Percentiles rank a stretch among this genome's conserved stretches.
Conservation (phyloP, 2,888 invertebrate species). For the Drosophila nr. perissopoda region DNA sequence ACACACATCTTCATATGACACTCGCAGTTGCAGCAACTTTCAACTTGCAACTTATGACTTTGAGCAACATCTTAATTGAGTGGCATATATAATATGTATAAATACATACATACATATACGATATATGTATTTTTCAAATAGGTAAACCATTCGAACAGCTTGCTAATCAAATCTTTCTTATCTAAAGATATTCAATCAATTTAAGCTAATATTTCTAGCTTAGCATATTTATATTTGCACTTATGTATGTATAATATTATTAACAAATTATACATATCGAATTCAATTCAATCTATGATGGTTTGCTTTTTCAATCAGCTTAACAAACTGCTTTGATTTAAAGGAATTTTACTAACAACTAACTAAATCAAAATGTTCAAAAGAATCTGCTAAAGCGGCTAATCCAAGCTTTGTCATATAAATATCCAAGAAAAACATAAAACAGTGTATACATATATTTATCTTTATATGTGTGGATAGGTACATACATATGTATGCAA, state of each 20-base stretch:
- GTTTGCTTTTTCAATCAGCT: slow-evolving; percentile 2
- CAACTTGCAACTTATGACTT: slow-evolving; percentile 6
- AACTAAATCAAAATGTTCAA: not conserved
- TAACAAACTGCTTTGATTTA: not conserved
- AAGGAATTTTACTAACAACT: not conserved
- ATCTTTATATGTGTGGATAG: slow-evolving; percentile 13
- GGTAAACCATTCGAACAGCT: not conserved
- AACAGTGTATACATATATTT: not conserved
- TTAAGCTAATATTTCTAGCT: not conserved
- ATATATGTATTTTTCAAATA: not conserved
- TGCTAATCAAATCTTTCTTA: not conserved
- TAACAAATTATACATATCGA: not conserved
- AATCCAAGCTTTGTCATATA: not conserved
- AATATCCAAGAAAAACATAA: not conserved
- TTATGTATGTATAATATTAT: not conserved
- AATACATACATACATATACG: not conserved
- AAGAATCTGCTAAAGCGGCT: not conserved
- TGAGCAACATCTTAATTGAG: slow-evolving; percentile 44
- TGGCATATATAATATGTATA: not conserved
- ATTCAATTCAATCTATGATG: not conserved
- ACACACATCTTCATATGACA: slow-evolving; percentile 41
- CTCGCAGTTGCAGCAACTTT: slow-evolving; percentile 10
- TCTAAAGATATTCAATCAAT: not conserved
- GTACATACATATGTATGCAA: slow-evolving; percentile 20
- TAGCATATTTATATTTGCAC: not conserved